Evolutionary conservation across 2,797 vertebrate genomes (phyloP), one percentile per base, ranked within the genome.

Genomic region (Esox masquinongy): DNA sequence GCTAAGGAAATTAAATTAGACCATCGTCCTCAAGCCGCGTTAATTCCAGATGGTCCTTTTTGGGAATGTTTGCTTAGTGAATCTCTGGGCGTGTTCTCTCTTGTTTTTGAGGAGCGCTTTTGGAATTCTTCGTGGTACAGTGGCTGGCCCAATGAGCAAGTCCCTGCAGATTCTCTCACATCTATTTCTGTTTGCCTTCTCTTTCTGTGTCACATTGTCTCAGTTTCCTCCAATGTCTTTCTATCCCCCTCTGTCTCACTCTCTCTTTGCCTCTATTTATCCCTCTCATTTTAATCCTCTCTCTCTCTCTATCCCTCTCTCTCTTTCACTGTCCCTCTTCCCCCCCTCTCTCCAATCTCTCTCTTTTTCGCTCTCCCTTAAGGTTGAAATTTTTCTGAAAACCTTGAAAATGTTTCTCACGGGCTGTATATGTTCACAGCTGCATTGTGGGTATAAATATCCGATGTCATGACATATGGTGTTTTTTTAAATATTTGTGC

Each of bases 371-470:
- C 26, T 43, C 29, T 16, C 47, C 47, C 47, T 70, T 3, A 29
- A 31, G 24, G 49, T 70, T 70, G 24, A 43, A 22, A 5, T 31
- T 29, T 70, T 70, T 70, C 47, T 47, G 22, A 36, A 56, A 63
- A n/a, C 43, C 67, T 73, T 70, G 31, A 29, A 64, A 11, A 50
- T 68, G 75, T 72, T 67, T 79, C 69, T 69, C 74, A 72, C 74
- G 75, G 69, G 64, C 78, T 75, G 61, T 75, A 1, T 75, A 6
- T 19, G 31, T 74, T 56, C 68, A 74, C 74, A 75, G 74, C 69
- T 79, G 78, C 61, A 69, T 72, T 73, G 71, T 76, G 70, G 74
- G 74, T 76, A 69, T 63, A 66, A 72, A 59, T 73, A 69, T 69
- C 64, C 51, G 29, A 53, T 24, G 66, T 43, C 74, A 56, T 59